These are phyloP conservation scores for Erebia aethiops DNA, from an alignment of 2,888 invertebrate species.

Conservation along the genomic window DNA sequence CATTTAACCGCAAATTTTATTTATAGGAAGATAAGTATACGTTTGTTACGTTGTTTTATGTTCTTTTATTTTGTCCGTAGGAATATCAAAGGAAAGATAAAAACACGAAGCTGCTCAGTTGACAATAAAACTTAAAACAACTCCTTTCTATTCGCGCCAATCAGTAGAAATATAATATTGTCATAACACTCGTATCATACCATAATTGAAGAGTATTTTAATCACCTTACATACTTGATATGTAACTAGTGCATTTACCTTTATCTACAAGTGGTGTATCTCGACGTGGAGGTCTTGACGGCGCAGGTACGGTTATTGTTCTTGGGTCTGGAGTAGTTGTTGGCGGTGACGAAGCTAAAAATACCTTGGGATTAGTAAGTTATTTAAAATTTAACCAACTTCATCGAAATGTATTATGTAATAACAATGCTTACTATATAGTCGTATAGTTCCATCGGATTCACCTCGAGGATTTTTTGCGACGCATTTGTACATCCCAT, in stretches of 20 bases:
- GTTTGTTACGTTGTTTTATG: slow-evolving; percentile 10
- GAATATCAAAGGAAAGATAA: slow-evolving; percentile 6
- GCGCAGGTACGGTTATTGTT: slow-evolving; percentile 78
- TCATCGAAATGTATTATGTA: not conserved
- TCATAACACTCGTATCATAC: not conserved
- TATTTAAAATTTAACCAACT: not conserved
- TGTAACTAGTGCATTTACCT: slow-evolving; percentile 51
- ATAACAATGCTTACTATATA: slow-evolving; percentile 89
- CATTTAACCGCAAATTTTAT: slow-evolving; percentile 57
- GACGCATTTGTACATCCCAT: slow-evolving; percentile 93
- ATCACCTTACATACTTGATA: not conserved
- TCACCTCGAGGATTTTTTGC: slow-evolving; percentile 96
- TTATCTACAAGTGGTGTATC: slow-evolving; percentile 74
- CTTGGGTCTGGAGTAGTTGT: slow-evolving; percentile 90
- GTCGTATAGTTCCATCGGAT: slow-evolving; percentile 93
- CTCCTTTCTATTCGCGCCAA: not conserved
- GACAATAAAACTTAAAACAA: not conserved
- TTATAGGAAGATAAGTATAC: slow-evolving; percentile 36
- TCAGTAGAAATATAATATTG: not conserved
- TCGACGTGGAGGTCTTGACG: slow-evolving; percentile 72
- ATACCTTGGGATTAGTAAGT: not conserved
- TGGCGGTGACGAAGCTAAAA: slow-evolving; percentile 89
- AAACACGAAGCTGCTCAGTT: too few relatives aligned
- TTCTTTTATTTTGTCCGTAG: not conserved
- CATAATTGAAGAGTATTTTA: not conserved